phyloP scores from a whole-genome alignment of 92 coral and sea anemone genomes.

The Heteractis magnifica region DNA sequence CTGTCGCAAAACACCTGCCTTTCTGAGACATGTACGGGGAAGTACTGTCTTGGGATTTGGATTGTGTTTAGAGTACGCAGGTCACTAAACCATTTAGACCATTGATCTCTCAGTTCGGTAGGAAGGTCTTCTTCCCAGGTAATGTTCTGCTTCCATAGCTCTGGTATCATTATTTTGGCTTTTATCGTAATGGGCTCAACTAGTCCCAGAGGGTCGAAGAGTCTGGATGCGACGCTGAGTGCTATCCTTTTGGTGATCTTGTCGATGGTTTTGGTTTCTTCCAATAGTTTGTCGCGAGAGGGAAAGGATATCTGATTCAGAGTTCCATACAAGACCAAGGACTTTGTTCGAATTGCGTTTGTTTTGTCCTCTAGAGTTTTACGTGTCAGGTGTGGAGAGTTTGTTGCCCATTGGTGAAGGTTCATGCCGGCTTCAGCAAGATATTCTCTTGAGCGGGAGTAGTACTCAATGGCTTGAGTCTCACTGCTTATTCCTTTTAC shows the following conservation, averaged over 20 bases:
- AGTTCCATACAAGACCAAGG: conserved; percentile 36
- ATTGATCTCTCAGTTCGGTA: background rate
- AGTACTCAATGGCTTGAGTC: conserved; percentile 4
- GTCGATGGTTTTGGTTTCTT: conserved; percentile 28
- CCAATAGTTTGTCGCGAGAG: conserved; percentile 21
- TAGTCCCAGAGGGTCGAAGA: conserved; percentile 12
- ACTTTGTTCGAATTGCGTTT: conserved; percentile 39
- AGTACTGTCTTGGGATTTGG: conserved; percentile 35
- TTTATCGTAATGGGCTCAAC: conserved; percentile 25
- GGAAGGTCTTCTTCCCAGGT: background rate
- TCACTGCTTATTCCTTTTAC: background rate
- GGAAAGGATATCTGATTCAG: conserved; percentile 18
- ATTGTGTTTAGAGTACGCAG: background rate
- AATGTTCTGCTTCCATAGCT: conserved; percentile 10
- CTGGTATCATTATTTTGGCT: conserved; percentile 39
- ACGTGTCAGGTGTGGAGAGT: conserved; percentile 41
- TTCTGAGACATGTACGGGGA: conserved; percentile 28
- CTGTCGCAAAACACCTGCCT: conserved; percentile 34
- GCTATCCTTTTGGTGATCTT: conserved; percentile 46
- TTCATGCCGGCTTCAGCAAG: conserved; percentile 34
- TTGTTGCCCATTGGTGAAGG: conserved; percentile 48
- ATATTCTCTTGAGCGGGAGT: conserved; percentile 14
- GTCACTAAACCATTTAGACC: conserved; percentile 12
- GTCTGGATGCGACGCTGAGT: conserved; percentile 26
- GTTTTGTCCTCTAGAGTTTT: conserved; percentile 23